Evolutionary conservation across 2,797 vertebrate species (phyloP).

Genomic region (Phalanger gymnotis): DNA sequence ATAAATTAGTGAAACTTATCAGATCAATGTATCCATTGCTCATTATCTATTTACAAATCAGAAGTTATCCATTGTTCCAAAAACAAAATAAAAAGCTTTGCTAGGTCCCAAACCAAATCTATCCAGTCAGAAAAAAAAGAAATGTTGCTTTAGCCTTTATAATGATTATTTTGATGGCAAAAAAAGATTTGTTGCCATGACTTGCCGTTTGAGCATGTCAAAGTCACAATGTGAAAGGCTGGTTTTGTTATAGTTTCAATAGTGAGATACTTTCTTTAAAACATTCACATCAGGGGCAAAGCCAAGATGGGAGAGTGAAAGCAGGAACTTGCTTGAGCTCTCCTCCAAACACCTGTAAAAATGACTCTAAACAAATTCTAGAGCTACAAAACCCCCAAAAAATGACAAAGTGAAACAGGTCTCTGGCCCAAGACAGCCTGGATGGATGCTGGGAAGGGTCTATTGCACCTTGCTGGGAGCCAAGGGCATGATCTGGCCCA

Average conservation of each 20-base stretch:
- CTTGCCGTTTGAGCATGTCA: conserved; percentile 4
- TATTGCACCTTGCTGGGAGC: too few species aligned
- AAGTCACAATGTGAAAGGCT: neutral
- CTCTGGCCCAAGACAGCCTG: too few species aligned
- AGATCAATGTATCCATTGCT: neutral
- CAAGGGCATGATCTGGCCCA: too few species aligned
- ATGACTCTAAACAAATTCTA: too few species aligned
- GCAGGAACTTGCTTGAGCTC: too few species aligned
- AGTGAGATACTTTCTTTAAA: neutral
- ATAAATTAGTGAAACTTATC: conserved; percentile 1
- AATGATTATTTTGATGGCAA: conserved; percentile 2
- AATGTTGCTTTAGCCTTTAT: conserved; percentile 15
- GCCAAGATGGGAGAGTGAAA: too few species aligned
- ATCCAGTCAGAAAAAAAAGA: conserved; percentile 21
- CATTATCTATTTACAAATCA: neutral
- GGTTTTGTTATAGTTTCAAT: neutral
- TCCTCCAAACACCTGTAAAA: too few species aligned
- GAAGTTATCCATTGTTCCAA: neutral
- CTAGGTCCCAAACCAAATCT: neutral
- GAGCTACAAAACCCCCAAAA: too few species aligned
- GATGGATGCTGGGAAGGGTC: too few species aligned
- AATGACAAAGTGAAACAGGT: too few species aligned
- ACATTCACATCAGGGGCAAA: too few species aligned
- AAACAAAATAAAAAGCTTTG: neutral
- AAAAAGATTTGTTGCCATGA: neutral